Conservation (phyloP, 2,113 vertebrate genomes). For the Limanda limanda region DNA sequence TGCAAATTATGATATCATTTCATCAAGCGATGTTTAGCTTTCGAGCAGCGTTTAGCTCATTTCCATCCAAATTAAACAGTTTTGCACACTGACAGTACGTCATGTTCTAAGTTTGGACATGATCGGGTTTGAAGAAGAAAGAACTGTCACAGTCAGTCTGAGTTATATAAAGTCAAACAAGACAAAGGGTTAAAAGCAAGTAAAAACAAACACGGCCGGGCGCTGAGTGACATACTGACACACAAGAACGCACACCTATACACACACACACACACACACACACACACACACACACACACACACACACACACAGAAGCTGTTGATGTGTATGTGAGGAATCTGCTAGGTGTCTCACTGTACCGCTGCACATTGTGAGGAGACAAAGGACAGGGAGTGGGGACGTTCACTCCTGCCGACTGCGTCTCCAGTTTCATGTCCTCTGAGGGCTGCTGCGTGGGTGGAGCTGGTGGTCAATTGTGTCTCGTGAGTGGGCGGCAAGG, state of each 20-base stretch:
- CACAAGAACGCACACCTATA: background rate
- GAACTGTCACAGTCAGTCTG: background rate
- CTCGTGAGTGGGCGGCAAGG: background rate
- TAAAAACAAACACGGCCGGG: conserved; percentile 8
- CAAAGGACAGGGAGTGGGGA: conserved; percentile 67
- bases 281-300: conserved; percentile 2
- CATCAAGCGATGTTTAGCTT: background rate
- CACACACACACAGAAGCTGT: background rate
- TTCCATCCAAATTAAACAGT: background rate
- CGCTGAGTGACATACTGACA: conserved; percentile 7
- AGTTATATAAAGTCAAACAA: conserved; percentile 3
- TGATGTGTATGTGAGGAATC: conserved; percentile 46
- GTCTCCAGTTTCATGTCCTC: conserved; percentile 72
- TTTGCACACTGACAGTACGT: background rate
- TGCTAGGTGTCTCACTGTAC: conserved; percentile 43
- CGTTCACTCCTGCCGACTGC: conserved; percentile 33
- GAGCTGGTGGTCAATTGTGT: conserved; percentile 37
- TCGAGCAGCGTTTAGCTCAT: background rate
- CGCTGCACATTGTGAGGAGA: conserved; percentile 67
- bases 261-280: no score
- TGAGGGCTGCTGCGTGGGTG: conserved; percentile 49
- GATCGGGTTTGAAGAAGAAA: background rate
- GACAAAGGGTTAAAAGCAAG: conserved; percentile 19
- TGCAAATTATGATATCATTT: background rate
- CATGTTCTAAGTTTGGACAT: background rate